Evolutionary conservation across 1,140 invertebrate genomes (phyloP).

Genomic region (Cepaea nemoralis): DNA sequence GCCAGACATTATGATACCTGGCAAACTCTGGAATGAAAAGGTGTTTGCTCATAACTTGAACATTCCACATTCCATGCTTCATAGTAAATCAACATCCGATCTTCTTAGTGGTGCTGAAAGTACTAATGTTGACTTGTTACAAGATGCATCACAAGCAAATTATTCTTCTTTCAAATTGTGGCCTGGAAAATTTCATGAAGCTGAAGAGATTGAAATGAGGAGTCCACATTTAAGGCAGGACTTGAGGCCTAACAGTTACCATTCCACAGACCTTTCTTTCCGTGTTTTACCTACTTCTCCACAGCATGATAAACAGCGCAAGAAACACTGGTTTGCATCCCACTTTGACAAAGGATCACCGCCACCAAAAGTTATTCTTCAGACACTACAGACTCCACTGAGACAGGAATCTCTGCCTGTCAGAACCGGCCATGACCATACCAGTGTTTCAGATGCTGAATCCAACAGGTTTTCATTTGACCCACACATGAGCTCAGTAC

Average conservation of each 20-base stretch:
- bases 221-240: neutral
- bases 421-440: neutral
- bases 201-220: conserved; percentile 1
- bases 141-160: neutral
- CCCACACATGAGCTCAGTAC: neutral
- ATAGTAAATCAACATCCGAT: neutral
- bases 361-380: neutral
- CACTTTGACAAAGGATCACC: neutral
- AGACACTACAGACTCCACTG: neutral
- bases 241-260: neutral
- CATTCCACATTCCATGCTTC: neutral
- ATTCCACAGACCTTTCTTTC: neutral
- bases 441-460: neutral
- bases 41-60: neutral
- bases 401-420: neutral
- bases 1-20: neutral
- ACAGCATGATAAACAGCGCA: neutral
- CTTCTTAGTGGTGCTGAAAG: neutral
- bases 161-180: neutral
- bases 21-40: neutral
- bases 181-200: conserved; percentile 18
- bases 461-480: neutral
- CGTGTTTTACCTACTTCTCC: neutral
- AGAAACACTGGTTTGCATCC: neutral
- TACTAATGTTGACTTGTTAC: neutral